Percentiles rank a stretch among this genome's conserved stretches.
phyloP scores from a whole-genome alignment of 2,113 vertebrate species.

The Sylvia atricapilla region DNA sequence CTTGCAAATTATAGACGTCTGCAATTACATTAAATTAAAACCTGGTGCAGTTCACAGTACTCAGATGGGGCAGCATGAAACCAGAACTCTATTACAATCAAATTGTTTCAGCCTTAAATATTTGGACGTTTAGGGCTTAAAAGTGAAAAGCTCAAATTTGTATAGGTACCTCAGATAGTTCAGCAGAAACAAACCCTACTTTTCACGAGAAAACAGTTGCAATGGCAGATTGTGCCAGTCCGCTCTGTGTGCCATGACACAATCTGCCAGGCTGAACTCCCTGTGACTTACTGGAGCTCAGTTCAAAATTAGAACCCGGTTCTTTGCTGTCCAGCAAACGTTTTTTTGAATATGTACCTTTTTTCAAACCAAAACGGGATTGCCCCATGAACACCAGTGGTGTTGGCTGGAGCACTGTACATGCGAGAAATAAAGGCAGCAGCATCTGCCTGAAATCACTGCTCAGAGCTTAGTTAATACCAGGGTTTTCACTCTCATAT shows the following conservation, averaged over 20 bases:
- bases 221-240: neutral
- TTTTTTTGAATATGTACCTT: neutral
- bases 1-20: neutral
- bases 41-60: neutral
- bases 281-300: neutral
- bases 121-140: neutral
- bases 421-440: neutral
- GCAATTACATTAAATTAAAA: constrained; percentile 30
- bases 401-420: neutral
- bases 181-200: neutral
- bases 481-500: neutral
- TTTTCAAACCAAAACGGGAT: neutral
- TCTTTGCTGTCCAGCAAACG: neutral
- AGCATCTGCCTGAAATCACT: neutral
- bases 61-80: neutral
- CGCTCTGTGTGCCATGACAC: neutral
- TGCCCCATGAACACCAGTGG: neutral
- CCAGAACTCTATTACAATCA: neutral
- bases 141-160: neutral
- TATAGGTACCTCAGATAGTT: neutral
- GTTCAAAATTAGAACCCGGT: neutral
- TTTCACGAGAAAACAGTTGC: neutral
- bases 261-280: neutral
- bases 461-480: constrained; percentile 14
- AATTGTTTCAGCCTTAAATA: neutral